These are phyloP conservation scores for Aphidius colemani DNA, from an alignment of 2,888 invertebrate species.

Conservation along the genomic window DNA sequence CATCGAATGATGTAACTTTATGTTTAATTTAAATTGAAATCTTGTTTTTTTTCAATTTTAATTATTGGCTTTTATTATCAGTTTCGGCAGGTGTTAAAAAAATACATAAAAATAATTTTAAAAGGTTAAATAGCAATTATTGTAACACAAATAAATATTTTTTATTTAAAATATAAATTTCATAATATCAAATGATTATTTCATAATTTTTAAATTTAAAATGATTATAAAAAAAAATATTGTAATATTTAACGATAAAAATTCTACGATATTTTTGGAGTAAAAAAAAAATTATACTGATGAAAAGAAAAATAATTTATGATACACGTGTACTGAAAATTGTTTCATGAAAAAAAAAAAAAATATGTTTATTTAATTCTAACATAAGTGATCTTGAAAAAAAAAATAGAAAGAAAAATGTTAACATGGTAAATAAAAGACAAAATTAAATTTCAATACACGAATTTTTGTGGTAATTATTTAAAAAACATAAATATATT, in stretches of 20 bases:
- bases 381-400: neutral
- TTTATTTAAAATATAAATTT: no score
- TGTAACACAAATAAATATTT: no score
- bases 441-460: neutral
- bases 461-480: neutral
- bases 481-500: neutral
- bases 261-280: no score
- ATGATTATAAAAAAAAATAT: neutral
- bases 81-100: neutral
- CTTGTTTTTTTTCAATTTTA: neutral
- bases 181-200: neutral
- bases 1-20: no score
- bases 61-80: neutral
- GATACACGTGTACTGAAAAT: neutral
- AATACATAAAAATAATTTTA: no score
- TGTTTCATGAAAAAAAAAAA: neutral
- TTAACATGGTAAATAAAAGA: neutral
- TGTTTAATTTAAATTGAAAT: no score
- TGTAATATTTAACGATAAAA: no score
- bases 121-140: no score
- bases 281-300: neutral
- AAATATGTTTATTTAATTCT: neutral
- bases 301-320: neutral
- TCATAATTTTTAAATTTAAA: neutral
- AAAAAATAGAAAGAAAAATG: neutral